Conservation (phyloP, 1,140 invertebrate genomes). For the Brachystomella parvula region DNA sequence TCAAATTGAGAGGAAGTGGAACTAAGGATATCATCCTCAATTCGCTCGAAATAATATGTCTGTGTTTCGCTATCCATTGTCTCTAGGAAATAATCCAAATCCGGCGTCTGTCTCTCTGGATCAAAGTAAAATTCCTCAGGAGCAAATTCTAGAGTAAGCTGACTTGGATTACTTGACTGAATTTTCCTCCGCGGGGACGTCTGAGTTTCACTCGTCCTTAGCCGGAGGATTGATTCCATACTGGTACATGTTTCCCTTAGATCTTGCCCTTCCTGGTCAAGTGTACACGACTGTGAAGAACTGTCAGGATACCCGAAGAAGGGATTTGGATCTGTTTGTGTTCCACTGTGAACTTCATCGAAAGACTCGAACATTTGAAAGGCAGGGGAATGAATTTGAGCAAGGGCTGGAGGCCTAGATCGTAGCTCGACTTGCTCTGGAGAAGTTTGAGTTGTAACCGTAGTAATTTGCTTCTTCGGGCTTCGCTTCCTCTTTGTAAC, state of each 20-base stretch:
- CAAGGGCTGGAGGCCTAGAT: neutral
- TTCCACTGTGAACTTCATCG: neutral
- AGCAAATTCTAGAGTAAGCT: neutral
- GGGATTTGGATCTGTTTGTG: slow-evolving; percentile 1
- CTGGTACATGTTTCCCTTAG: no score
- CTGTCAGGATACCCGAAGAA: neutral
- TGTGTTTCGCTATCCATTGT: slow-evolving; percentile 3
- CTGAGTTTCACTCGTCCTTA: neutral
- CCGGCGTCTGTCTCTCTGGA: neutral
- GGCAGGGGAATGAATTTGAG: neutral
- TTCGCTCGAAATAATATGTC: neutral
- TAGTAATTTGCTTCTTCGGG: neutral
- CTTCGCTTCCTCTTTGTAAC: neutral
- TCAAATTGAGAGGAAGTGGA: neutral
- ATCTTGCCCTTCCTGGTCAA: neutral
- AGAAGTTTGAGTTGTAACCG: neutral
- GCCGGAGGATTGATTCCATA: neutral
- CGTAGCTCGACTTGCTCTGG: neutral
- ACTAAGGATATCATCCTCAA: neutral
- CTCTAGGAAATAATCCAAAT: neutral
- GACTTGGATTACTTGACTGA: neutral
- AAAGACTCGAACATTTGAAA: neutral
- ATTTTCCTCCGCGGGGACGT: neutral
- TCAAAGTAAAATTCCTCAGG: neutral
- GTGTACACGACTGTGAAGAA: neutral